These are phyloP conservation scores for Crypturellus tataupa DNA, from an alignment of 2,797 vertebrate species.

Conservation along the genomic window DNA sequence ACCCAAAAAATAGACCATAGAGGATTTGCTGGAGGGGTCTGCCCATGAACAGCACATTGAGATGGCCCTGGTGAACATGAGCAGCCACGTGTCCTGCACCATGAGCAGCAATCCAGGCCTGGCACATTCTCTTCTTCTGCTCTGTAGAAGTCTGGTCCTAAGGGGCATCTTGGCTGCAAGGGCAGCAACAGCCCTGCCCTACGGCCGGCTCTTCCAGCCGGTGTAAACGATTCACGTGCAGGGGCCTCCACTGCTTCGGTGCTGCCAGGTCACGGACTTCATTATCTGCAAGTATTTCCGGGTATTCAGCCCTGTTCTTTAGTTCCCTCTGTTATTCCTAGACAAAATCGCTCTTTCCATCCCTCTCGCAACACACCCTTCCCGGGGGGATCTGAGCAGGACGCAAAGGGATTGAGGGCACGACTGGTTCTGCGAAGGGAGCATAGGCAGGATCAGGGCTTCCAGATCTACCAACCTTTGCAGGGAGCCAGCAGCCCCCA, in stretches of 20 bases:
- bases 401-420: neutral
- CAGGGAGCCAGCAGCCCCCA: no score
- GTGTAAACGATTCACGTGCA: fast-evolving
- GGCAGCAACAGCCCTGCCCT: neutral
- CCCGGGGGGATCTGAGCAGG: neutral
- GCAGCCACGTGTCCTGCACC: neutral
- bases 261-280: neutral
- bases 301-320: slow-evolving; percentile 28
- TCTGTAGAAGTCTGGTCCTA: neutral
- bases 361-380: neutral
- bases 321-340: slow-evolving; percentile 14
- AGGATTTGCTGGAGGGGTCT: no score
- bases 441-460: neutral
- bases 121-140: neutral
- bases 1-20: no score
- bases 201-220: neutral
- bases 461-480: no score
- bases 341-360: neutral
- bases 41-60: neutral
- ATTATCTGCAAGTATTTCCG: slow-evolving; percentile 57
- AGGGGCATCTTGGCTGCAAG: fast-evolving
- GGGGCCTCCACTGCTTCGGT: neutral
- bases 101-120: no score
- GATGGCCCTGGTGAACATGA: neutral
- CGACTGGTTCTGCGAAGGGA: neutral